Conservation (phyloP, 2,113 vertebrate species). For the Pipa parva region DNA sequence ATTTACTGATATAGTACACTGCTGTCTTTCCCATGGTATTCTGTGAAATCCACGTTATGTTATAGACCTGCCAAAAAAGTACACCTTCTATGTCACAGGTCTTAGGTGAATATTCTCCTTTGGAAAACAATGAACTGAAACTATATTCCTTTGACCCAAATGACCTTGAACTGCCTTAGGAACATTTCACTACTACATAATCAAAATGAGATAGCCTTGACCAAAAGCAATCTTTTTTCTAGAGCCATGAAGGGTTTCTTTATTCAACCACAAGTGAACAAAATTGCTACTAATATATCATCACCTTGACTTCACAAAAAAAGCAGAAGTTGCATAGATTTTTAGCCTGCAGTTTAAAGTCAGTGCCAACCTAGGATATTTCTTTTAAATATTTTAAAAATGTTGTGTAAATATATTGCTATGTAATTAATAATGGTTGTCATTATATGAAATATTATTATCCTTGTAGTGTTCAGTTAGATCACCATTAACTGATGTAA, state of each 20-base stretch:
- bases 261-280: conserved; percentile 34
- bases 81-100: conserved; percentile 15
- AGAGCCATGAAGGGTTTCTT: conserved; percentile 22
- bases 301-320: conserved; percentile 24
- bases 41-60: conserved; percentile 21
- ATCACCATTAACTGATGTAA: too few species aligned
- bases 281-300: conserved; percentile 37
- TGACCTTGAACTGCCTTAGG: conserved; percentile 36
- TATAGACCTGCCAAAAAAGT: conserved; percentile 4
- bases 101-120: conserved; percentile 10
- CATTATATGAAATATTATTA: too few species aligned
- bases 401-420: too few species aligned
- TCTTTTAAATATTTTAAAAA: too few species aligned
- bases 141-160: conserved; percentile 27
- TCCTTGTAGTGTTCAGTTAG: too few species aligned
- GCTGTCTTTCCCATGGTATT: conserved; percentile 23
- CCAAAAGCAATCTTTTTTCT: conserved; percentile 25
- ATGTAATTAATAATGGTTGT: too few species aligned
- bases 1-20: conserved; percentile 33
- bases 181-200: conserved; percentile 7
- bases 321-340: not conserved
- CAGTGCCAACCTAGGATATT: not conserved
- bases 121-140: conserved; percentile 36
- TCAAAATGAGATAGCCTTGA: conserved; percentile 34
- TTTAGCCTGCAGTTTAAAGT: not conserved